Conservation (phyloP, 2,797 vertebrate genomes). For the Odontamblyopus lacepedii region DNA sequence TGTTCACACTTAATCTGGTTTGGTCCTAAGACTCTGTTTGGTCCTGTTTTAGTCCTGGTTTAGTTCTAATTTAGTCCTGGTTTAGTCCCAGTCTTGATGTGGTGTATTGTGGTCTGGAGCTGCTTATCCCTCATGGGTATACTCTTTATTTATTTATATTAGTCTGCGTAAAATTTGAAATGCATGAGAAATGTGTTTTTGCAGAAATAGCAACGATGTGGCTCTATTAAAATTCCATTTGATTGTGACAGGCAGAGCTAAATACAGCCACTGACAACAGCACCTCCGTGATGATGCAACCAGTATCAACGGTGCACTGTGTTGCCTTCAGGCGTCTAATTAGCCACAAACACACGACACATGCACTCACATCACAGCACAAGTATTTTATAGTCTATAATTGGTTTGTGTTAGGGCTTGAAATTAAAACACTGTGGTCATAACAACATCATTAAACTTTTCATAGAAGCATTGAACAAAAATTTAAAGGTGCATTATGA, state of each 20-base stretch:
- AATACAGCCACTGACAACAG: neutral
- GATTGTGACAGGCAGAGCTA: constrained; percentile 9
- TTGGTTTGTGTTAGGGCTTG: constrained; percentile 3
- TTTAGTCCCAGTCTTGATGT: neutral
- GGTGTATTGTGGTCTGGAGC: neutral
- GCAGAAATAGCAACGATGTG: too few species aligned
- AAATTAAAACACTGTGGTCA: neutral
- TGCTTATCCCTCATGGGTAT: too few species aligned
- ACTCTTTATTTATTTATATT: too few species aligned
- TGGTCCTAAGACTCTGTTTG: neutral
- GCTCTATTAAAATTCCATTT: neutral
- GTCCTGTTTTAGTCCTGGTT: neutral
- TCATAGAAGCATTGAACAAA: neutral
- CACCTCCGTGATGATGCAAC: constrained; percentile 2
- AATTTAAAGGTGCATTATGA: too few species aligned
- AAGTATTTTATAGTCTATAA: constrained; percentile 7
- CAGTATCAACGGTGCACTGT: constrained; percentile 4
- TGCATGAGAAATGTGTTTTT: neutral
- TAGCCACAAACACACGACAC: constrained; percentile 6
- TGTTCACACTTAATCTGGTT: too few species aligned
- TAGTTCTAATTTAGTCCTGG: neutral
- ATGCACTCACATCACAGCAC: neutral
- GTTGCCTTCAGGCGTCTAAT: neutral
- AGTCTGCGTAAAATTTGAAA: too few species aligned
- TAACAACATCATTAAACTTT: neutral